phyloP scores from a whole-genome alignment of 2,113 vertebrate genomes.

The Pomatostomus ruficeps region DNA sequence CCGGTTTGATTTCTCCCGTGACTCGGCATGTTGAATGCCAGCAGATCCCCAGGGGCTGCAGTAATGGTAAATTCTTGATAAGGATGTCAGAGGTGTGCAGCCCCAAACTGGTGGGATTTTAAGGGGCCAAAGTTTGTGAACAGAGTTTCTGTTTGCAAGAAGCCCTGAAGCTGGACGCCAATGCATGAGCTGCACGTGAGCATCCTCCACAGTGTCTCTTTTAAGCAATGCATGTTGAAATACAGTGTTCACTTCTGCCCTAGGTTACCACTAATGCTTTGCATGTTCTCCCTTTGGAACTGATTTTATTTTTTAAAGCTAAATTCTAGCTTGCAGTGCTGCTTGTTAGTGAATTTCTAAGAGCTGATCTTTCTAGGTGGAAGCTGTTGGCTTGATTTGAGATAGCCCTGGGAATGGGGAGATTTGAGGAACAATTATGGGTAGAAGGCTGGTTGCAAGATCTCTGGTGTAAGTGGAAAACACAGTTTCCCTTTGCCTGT shows the following conservation, averaged over 20 bases:
- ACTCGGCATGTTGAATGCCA: not conserved
- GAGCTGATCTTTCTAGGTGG: not conserved
- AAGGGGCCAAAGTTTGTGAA: not conserved
- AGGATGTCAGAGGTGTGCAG: not conserved
- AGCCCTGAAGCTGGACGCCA: not conserved
- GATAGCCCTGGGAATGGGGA: not conserved
- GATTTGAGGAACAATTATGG: not conserved
- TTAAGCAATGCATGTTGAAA: conserved; percentile 41
- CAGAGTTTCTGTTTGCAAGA: not conserved
- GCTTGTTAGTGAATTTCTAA: not conserved
- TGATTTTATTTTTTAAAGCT: not conserved
- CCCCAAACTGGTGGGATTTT: not conserved
- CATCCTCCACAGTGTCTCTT: conserved; percentile 63
- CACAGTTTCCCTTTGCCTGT: not conserved
- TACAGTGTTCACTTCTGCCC: not conserved
- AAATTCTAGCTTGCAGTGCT: not conserved
- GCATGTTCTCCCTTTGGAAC: not conserved
- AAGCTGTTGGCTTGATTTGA: not conserved
- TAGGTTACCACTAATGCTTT: conserved; percentile 6
- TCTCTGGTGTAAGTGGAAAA: not conserved
- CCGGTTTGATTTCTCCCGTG: not conserved
- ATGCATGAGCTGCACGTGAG: not conserved
- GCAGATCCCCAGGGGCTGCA: not conserved
- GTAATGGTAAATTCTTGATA: not conserved
- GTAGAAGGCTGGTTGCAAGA: not conserved